Conservation (phyloP, 2,888 invertebrate genomes). For the Heliconius erato region DNA sequence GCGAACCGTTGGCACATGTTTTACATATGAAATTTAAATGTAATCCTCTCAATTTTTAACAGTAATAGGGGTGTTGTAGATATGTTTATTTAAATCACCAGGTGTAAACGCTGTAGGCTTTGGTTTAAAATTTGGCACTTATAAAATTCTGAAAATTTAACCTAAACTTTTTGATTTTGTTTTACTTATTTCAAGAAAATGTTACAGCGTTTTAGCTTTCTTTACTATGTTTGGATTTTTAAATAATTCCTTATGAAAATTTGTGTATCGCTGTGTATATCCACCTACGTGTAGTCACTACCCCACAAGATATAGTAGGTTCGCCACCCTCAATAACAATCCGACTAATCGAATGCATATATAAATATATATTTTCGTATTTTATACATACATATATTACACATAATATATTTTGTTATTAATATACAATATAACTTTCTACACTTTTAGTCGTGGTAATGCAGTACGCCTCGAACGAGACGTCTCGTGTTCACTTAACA, state of each 20-base stretch:
- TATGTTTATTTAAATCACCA: neutral
- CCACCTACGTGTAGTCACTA: neutral
- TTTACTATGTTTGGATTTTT: neutral
- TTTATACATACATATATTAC: slow-evolving; percentile 63
- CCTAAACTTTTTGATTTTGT: neutral
- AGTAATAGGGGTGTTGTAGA: neutral
- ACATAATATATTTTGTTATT: slow-evolving; percentile 65
- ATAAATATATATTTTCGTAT: slow-evolving; percentile 74
- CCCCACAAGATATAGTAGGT: slow-evolving; percentile 11
- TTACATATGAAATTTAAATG: neutral
- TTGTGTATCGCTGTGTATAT: neutral
- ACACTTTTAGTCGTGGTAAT: slow-evolving; percentile 75
- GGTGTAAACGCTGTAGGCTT: slow-evolving; percentile 9
- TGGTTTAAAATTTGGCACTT: neutral
- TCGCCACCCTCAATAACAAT: slow-evolving; percentile 57
- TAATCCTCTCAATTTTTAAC: neutral
- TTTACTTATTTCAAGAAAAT: neutral
- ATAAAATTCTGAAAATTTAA: neutral
- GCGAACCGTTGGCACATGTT: slow-evolving; percentile 23
- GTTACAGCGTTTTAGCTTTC: slow-evolving; percentile 5
- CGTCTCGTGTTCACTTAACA: slow-evolving; percentile 80
- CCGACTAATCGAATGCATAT: slow-evolving; percentile 75
- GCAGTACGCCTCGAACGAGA: slow-evolving; percentile 66
- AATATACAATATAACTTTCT: slow-evolving; percentile 58
- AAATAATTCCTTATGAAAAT: neutral